Evolutionary conservation across 2,797 vertebrate genomes (phyloP), one percentile per base, ranked within the genome.

Genomic region (Pseudochirops cupreus): DNA sequence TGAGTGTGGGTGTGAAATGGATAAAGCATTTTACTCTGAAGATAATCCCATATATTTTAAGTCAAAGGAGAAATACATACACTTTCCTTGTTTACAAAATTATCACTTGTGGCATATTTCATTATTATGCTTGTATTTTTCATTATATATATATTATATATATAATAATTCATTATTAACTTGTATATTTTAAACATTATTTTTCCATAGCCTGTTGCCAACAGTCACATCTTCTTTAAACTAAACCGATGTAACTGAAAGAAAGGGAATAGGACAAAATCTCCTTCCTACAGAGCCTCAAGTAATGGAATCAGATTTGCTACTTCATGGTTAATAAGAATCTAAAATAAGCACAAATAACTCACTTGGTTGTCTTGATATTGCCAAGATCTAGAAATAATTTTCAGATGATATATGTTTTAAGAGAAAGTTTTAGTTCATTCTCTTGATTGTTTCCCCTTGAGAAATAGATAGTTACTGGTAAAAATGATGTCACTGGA

Each of bases 361-460:
- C 53, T 95, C 74, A 58, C 0, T n/a, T 91, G 93, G n/a, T 53
- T 39, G 10, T 13, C 54, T 95, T 94, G 39, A 91, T 91, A 91
- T 53, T 12, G 39, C 56, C 57, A 26, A 95, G 91, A 58, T 50
- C 50, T 31, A 93, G 55, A 46, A 56, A 92, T 33, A 90, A n/a
- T 58, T 93, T 94, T 62, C 91, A 87, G 58, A 94, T 92, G 87
- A 91, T 57, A 93, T 94, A 93, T 96, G 33, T 87, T 96, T 90
- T 74, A 54, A 89, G 59, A 94, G 91, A 91, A 91, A 97, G 93
- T 95, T 94, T 2, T 91, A 4, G 87, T 90, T 94, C 91, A 93
- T 92, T 92, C 90, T 82, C 53, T 52, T 94, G 87, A 92, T 91
- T 96, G 67, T 94, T 94, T 97, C 93, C 93, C 90, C 94, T 92